Conservation (phyloP, 2,888 invertebrate species). For the Drepana falcataria region DNA sequence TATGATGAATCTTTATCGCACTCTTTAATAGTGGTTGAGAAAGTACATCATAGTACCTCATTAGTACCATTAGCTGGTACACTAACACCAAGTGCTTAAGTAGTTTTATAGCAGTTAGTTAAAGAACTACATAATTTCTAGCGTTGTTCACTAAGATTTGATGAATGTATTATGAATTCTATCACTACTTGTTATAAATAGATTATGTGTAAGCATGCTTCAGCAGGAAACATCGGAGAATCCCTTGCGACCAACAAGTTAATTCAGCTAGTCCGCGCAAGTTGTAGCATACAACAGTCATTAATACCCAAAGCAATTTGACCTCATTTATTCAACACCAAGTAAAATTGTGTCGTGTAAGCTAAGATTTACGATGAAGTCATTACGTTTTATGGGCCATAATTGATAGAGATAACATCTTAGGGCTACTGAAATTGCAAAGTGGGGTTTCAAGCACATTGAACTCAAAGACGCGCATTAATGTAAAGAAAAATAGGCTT, state of each 20-base stretch:
- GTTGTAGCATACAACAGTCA: constrained; percentile 30
- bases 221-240: background rate
- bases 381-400: constrained; percentile 76
- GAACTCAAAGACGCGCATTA: constrained; percentile 64
- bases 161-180: no score
- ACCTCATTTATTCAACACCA: constrained; percentile 71
- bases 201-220: background rate
- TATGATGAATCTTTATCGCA: no score
- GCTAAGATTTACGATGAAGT: constrained; percentile 76
- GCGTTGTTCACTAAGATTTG: no score
- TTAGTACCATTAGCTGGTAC: no score
- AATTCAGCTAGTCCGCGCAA: background rate
- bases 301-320: constrained; percentile 59
- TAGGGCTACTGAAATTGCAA: constrained; percentile 68
- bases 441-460: constrained; percentile 63
- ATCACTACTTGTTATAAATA: background rate
- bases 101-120: no score
- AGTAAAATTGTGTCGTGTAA: constrained; percentile 72
- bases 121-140: no score
- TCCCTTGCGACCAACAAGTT: background rate
- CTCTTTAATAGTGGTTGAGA: no score
- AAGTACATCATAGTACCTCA: no score
- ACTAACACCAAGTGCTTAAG: no score
- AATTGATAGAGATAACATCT: constrained; percentile 77
- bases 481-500: constrained; percentile 63